These are phyloP conservation scores for Hormiphora californensis DNA, from an alignment of 37 sponge, comb jelly and placozoan species.

Conservation along the genomic window DNA sequence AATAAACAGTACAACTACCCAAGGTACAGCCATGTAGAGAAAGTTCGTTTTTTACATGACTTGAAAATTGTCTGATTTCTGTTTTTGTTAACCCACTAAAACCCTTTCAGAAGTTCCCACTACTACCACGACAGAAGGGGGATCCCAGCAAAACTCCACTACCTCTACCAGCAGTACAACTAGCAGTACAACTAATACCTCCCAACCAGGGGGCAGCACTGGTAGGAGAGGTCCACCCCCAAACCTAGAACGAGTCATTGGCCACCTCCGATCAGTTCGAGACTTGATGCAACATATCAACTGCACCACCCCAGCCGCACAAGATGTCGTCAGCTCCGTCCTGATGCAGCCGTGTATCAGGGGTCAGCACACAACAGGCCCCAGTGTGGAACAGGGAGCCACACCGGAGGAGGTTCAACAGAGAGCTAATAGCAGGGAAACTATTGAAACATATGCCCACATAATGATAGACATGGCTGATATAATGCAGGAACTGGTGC, in stretches of 20 bases:
- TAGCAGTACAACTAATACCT: neutral
- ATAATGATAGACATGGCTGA: conserved; percentile 46
- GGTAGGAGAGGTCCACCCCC: neutral
- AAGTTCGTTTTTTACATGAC: too few relatives aligned
- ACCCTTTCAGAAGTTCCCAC: neutral
- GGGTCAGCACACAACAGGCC: conserved; percentile 22
- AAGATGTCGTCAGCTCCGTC: conserved; percentile 25
- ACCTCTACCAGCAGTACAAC: neutral
- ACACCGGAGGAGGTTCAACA: conserved; percentile 49
- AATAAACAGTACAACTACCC: conserved; percentile 5
- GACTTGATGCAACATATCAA: conserved; percentile 53
- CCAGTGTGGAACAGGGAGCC: conserved; percentile 42
- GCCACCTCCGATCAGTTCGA: conserved; percentile 31
- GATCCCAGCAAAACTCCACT: neutral
- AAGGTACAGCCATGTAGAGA: too few relatives aligned
- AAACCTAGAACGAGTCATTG: conserved; percentile 20
- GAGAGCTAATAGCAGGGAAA: conserved; percentile 9
- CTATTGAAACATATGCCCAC: conserved; percentile 35
- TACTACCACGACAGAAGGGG: neutral
- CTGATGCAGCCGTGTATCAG: conserved; percentile 46
- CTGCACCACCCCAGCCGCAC: conserved; percentile 35
- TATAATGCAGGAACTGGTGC: conserved; percentile 48
- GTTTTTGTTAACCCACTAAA: too few relatives aligned
- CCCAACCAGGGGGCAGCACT: neutral
- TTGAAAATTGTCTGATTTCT: too few relatives aligned